Conservation (phyloP, 2,888 invertebrate species). For the Mactromeris polynyma region DNA sequence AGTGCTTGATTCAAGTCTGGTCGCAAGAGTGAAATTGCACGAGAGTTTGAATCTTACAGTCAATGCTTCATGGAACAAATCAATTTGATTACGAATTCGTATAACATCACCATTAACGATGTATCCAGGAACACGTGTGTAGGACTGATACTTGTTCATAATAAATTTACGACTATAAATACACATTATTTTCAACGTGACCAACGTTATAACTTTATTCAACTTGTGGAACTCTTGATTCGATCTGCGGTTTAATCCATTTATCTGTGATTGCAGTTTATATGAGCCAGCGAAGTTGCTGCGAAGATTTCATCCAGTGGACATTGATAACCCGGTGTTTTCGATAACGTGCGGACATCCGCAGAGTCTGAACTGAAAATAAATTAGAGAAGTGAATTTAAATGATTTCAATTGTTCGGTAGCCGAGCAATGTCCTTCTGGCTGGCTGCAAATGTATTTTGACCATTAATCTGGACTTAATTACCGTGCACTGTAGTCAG, state of each 20-base stretch:
- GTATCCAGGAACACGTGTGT: neutral
- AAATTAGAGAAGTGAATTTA: constrained; percentile 10
- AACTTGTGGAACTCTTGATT: constrained; percentile 37
- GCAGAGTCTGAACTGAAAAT: constrained; percentile 20
- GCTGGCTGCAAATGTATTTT: constrained; percentile 45
- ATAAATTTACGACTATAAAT: constrained; percentile 46
- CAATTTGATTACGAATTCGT: constrained; percentile 40
- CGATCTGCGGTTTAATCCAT: constrained; percentile 57
- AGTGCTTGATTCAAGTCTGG: constrained; percentile 36
- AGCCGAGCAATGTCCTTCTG: constrained; percentile 34
- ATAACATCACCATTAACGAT: constrained; percentile 32
- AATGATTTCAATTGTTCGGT: constrained; percentile 58
- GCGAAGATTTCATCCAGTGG: constrained; percentile 24
- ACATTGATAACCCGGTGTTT: constrained; percentile 53
- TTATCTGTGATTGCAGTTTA: constrained; percentile 58
- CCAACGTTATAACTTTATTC: neutral
- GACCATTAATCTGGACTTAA: constrained; percentile 31
- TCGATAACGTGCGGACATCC: constrained; percentile 48
- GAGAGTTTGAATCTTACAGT: neutral
- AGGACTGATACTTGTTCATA: constrained; percentile 27
- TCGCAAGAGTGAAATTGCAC: constrained; percentile 14
- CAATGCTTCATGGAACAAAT: constrained; percentile 53
- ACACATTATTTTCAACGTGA: constrained; percentile 40
- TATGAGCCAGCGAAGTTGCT: constrained; percentile 28
- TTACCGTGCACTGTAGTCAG: constrained; percentile 33